phyloP scores from a whole-genome alignment of 2,888 invertebrate genomes.

The Chaetoderma sp. region DNA sequence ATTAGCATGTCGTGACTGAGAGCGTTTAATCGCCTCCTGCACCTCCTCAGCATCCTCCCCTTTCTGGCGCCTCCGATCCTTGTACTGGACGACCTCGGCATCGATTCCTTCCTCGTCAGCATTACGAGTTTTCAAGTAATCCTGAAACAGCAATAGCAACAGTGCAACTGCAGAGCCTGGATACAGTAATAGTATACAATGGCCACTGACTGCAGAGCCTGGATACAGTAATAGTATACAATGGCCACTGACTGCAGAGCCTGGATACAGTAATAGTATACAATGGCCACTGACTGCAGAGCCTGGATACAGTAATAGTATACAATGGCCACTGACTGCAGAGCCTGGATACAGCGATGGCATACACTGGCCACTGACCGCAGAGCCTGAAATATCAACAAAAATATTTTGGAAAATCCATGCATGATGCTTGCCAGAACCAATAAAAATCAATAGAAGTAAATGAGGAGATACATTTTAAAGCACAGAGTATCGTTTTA shows the following conservation, averaged over 20 bases:
- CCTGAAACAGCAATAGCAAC: constrained; percentile 46
- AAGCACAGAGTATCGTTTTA: too few relatives aligned
- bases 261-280: too few relatives aligned
- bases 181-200: too few relatives aligned
- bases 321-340: background rate
- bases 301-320: background rate
- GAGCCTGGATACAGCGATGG: background rate
- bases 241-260: background rate
- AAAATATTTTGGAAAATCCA: too few relatives aligned
- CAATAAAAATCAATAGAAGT: too few relatives aligned
- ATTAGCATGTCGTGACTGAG: too few relatives aligned
- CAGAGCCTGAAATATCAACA: too few relatives aligned
- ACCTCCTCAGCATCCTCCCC: constrained; percentile 52
- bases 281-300: background rate
- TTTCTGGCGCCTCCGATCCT: constrained; percentile 64
- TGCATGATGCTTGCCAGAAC: too few relatives aligned
- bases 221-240: background rate
- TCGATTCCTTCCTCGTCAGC: constrained; percentile 72
- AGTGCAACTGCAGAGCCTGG: background rate
- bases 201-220: background rate
- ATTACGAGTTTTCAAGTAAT: constrained; percentile 72
- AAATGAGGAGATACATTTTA: too few relatives aligned
- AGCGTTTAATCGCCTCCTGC: constrained; percentile 53
- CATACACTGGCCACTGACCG: background rate
- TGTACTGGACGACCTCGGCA: constrained; percentile 71